Base-by-base conservation (phyloP, 2,888 invertebrate species). In the Brachylomia viminalis region DNA sequence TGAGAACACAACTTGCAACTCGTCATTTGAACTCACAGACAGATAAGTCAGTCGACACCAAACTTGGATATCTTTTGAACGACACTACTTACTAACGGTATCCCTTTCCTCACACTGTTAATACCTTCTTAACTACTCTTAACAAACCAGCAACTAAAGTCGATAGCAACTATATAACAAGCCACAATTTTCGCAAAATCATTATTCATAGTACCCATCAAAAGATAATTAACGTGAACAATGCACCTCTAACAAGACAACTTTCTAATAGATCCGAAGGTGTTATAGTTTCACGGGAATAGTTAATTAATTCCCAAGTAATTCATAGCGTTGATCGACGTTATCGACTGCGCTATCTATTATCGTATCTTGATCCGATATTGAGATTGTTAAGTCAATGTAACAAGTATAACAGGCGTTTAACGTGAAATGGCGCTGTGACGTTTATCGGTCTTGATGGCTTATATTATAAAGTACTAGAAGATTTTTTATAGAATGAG, bases 291-390 rank as follows among this genome's bases (percentile, higher is more conserved):
- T 90, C 91, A 90, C 90, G 42, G 77, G 80, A 72, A 90, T 89
- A 90, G 91, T 93, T 94, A 94, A 95, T 94, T 93, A 95, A 94
- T 93, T 93, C 91, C 84, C 90, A 88, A 90, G 91, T 94, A 93
- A 95, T 95, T 92, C 92, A 90, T 89, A 88, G 85, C 80, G 81
- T 82, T 93, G 95, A 95, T 92, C 90, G 94, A 94, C 94, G 91
- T 91, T 95, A 95, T 95, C 94, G 88, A 88, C 83, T 84, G 83
- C 80, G 75, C 86, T 91, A 94, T 94, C 94, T 92, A 86, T 87
- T 82, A 87, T 81, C 81, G 83, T 84, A 91, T 92, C 91, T 91
- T 91, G 93, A 94, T 94, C 91, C 91, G 92, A 94, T 93, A 92
- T 85, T 80, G 83, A 91, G 93, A 94, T 94, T 90, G 92, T 88